Evolutionary conservation across 1,140 invertebrate genomes (phyloP), one percentile per base, ranked within the genome.

Genomic region (Cardiocondyla obscurior): DNA sequence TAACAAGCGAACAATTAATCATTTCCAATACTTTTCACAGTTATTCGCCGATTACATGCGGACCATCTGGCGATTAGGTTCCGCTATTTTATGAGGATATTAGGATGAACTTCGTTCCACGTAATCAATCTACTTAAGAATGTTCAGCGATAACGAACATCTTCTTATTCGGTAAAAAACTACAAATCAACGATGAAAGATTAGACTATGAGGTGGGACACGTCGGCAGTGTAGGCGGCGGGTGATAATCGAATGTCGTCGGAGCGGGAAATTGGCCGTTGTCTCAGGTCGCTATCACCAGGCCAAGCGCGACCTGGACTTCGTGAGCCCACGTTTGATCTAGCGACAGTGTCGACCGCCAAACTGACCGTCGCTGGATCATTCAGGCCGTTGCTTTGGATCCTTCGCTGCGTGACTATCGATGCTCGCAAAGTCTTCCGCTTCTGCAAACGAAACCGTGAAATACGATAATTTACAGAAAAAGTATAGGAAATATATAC

Each of bases 331-430:
- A 90, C 82, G 22, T 92, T 93, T 14, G 92, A 93, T 62, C 94
- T 94, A 58, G 92, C 92, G 44, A 91, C 92, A 81, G 92, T 95
- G 85, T 97, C 97, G 42, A 97, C 97, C 1, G 96, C 96, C 76
- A 97, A 92, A 88, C 97, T 97, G 65, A 97, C 97, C 10, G 96
- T 97, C 5, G 95, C 94, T 2, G 96, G 95, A 90, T 97, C 97
- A 83, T 97, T 97, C 19, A 97, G 95, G 7, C 97, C 96, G 90
- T 98, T 98, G 3, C 97, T 96, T 90, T 97, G 97, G 46, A 97
- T 95, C 55, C 97, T 95, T 85, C 97, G 96, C 83, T 97, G 96
- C 62, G 96, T 96, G 87, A 97, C 95, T 85, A 97, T 95, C 8
- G 96, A 96, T 14, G 96, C 96, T 84, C 97, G 95, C 81, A 98